Conservation (phyloP, 2,113 vertebrate species). For the Archocentrus centrarchus region DNA sequence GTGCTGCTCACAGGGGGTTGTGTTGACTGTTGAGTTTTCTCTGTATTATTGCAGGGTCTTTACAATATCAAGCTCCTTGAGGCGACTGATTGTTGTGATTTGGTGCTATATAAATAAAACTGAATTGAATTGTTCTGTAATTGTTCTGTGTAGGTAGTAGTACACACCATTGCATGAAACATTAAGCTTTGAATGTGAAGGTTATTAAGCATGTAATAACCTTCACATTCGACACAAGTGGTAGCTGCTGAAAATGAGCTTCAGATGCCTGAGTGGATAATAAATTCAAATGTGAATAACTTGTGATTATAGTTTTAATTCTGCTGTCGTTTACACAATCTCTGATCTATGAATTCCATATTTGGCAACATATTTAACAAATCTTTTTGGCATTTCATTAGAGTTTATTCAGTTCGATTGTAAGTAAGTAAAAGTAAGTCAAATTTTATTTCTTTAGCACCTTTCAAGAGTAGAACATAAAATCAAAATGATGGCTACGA, state of each 20-base stretch:
- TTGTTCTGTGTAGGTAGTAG: background rate
- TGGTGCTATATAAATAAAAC: no score
- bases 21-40: no score
- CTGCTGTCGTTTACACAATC: background rate
- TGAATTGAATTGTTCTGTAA: background rate
- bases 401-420: background rate
- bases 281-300: background rate
- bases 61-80: no score
- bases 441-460: background rate
- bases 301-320: background rate
- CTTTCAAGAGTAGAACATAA: background rate
- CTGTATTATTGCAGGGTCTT: no score
- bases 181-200: background rate
- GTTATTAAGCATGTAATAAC: no score
- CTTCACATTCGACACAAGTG: background rate
- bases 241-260: background rate
- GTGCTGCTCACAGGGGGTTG: no score
- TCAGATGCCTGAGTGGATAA: background rate
- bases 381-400: background rate
- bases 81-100: no score
- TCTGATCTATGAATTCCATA: background rate
- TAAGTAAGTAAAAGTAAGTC: background rate
- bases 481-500: background rate
- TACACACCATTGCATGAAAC: background rate
- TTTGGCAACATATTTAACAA: accelerated